These are phyloP conservation scores for Thereuonema tuberculata DNA, from an alignment of 1,140 invertebrate species.

Conservation along the genomic window DNA sequence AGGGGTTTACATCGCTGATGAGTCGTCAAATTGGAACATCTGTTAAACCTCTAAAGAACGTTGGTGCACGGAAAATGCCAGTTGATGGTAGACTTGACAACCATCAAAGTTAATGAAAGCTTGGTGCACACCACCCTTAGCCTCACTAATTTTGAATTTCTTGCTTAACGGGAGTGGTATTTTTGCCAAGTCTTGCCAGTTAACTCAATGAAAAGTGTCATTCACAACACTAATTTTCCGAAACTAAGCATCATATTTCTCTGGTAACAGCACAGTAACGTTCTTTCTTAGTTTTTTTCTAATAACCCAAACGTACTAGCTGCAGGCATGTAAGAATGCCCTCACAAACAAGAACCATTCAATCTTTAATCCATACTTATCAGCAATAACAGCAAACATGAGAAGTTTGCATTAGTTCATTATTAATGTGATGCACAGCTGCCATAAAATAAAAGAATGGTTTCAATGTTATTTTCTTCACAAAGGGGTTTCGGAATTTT, in stretches of 20 bases:
- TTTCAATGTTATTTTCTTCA: neutral
- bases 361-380: neutral
- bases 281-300: neutral
- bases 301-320: neutral
- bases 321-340: neutral
- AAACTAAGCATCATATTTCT: neutral
- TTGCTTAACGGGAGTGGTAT: neutral
- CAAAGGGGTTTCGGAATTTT: neutral
- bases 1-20: too few relatives aligned
- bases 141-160: neutral
- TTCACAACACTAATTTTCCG: neutral
- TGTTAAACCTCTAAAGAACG: too few relatives aligned
- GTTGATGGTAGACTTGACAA: too few relatives aligned
- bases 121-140: too few relatives aligned
- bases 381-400: neutral
- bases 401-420: neutral
- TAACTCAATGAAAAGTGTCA: neutral
- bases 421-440: neutral
- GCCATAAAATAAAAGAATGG: neutral
- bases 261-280: neutral
- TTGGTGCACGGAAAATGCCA: too few relatives aligned
- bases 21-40: too few relatives aligned
- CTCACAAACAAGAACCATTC: neutral
- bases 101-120: too few relatives aligned
- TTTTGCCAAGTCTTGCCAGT: neutral